Conservation (phyloP, 2,797 vertebrate species). For the Helicolenus hilgendorfi region DNA sequence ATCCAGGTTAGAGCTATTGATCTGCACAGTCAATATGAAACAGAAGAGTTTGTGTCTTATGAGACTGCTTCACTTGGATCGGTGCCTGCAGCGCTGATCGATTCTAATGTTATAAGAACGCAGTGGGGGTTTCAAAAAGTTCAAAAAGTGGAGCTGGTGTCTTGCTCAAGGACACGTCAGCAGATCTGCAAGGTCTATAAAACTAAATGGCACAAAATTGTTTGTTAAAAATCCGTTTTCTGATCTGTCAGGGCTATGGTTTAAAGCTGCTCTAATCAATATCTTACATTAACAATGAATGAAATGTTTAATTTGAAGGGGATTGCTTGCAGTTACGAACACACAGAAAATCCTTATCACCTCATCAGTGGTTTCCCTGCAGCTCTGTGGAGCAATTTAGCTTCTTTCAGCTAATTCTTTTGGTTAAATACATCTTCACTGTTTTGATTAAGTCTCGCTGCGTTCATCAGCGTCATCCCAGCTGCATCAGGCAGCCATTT, state of each 20-base stretch:
- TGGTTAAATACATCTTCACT: not conserved
- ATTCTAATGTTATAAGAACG: conserved; percentile 7
- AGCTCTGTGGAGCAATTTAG: not conserved
- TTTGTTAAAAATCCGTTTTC: not conserved
- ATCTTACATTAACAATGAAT: not conserved
- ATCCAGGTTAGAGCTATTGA: conserved; percentile 22
- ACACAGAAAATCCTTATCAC: too few species aligned
- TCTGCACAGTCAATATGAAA: conserved; percentile 15
- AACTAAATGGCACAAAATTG: not conserved
- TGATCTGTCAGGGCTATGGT: not conserved
- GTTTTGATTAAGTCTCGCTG: not conserved
- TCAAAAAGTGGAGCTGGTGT: not conserved
- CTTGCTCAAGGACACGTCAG: not conserved
- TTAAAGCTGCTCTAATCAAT: not conserved
- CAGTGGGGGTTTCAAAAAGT: not conserved
- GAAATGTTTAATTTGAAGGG: not conserved
- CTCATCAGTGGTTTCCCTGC: too few species aligned
- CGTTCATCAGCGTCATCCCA: not conserved
- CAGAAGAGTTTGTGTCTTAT: not conserved
- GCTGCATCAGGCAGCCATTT: not conserved
- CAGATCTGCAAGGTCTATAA: not conserved
- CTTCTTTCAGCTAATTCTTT: not conserved
- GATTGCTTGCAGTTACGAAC: not conserved
- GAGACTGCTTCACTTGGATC: conserved; percentile 6
- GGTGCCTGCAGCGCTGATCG: not conserved